Percentiles rank a stretch among this genome's conserved stretches.
Evolutionary conservation across 2,888 invertebrate species (phyloP).

Genomic region (Monoplex corrugatus): DNA sequence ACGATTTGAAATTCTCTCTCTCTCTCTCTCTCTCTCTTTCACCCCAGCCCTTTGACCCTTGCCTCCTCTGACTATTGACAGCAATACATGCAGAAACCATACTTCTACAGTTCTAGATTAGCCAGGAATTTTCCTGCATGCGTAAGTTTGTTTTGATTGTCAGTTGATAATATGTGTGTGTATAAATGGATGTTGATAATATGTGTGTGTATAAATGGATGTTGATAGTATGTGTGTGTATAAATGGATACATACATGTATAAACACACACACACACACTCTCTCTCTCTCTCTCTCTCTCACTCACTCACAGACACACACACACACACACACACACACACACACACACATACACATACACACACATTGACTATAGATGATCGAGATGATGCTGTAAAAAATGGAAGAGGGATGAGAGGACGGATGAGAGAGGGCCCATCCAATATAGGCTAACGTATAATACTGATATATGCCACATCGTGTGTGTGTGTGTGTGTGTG

Average conservation of each 20-base stretch:
- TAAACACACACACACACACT: not conserved
- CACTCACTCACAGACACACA: not conserved
- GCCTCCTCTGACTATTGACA: not conserved
- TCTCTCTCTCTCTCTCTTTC: too few relatives aligned
- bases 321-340: not conserved
- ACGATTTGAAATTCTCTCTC: too few relatives aligned
- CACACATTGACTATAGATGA: not conserved
- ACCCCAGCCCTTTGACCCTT: not conserved
- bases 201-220: too few relatives aligned
- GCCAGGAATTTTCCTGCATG: not conserved
- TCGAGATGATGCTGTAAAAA: too few relatives aligned
- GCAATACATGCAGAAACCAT: not conserved
- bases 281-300: too few relatives aligned
- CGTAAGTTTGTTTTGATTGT: too few relatives aligned
- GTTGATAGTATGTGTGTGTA: too few relatives aligned
- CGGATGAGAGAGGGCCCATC: too few relatives aligned
- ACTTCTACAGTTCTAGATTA: not conserved
- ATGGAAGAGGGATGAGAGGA: too few relatives aligned
- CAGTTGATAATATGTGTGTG: too few relatives aligned
- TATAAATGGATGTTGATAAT: not conserved
- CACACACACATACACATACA: not conserved
- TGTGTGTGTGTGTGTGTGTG: constrained; percentile 1
- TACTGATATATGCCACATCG: not conserved
- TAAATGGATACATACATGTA: too few relatives aligned
- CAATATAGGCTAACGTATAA: too few relatives aligned